Evolutionary conservation across 2,113 vertebrate genomes (phyloP), one percentile per base, ranked within the genome.

Genomic region (Amphiprion ocellaris): DNA sequence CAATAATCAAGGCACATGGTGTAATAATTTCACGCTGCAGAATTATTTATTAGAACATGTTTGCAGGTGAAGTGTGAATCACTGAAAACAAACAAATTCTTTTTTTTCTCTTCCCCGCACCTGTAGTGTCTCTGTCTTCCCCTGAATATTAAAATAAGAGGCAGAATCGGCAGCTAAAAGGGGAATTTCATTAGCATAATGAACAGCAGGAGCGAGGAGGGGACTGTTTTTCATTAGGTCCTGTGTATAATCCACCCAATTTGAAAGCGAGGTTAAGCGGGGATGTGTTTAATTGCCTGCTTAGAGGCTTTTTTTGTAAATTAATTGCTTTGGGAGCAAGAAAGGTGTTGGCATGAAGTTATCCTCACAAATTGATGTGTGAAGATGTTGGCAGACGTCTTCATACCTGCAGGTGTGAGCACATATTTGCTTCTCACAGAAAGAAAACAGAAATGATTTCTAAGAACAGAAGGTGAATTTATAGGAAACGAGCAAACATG

Each of bases 101-200:
- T 53, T 44, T 21, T 47, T 63, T 56, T 55, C 39, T 8, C 26
- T 23, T 71, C 33, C 50, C 15, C 16, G 8, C 49, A n/a, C 66
- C 37, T 37, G 33, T 37, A 37, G 6, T 3, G 19, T 59, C 52
- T 59, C 52, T 58, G 6, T 74, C 37, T 73, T 62, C 78, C 70
- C 67, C 60, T 83, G 73, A 84, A 84, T 90, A 86, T 90, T 87
- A 77, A 76, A 84, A 84, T 78, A 75, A 71, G 33, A 65, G 53
- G 68, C 56, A 82, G 69, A 86, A 73, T 62, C 17, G 53, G 70
- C 65, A 33, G 53, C 85, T 85, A 77, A 88, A 81, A 73, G 79
- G 67, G 33, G 79, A 65, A 72, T 84, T 69, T 72, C 64, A 89
- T 92, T 90, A 87, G 70, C 87, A 90, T 89, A 92, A 87, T 86